Percentiles rank a stretch among this genome's conserved stretches.
These are phyloP conservation scores for Chaetogeoica ovagalla DNA, from an alignment of 2,888 invertebrate genomes.

Conservation along the genomic window DNA sequence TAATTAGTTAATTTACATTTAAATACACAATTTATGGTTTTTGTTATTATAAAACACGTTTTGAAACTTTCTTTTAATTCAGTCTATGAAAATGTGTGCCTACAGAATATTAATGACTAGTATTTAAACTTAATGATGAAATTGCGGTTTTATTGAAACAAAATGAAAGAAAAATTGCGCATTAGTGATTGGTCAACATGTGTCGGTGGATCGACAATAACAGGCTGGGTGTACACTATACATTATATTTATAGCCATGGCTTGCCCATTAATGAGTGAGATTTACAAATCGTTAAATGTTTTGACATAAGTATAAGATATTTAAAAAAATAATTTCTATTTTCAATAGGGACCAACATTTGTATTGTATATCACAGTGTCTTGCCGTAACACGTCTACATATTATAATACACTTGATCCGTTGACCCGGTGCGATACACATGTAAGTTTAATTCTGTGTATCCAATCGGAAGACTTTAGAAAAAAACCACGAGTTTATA, in stretches of 20 bases:
- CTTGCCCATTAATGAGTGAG: not conserved
- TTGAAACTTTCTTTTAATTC: slow-evolving; percentile 3
- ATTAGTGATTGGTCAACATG: slow-evolving; percentile 14
- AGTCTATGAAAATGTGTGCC: not conserved
- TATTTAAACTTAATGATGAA: not conserved
- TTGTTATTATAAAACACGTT: not conserved
- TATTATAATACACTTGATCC: not conserved
- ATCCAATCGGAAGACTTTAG: not conserved
- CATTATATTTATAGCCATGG: not conserved
- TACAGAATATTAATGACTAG: not conserved
- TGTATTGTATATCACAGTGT: not conserved
- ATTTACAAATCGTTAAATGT: slow-evolving; percentile 27
- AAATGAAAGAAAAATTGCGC: not conserved
- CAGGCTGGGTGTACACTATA: not conserved
- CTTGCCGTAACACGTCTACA: not conserved
- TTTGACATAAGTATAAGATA: slow-evolving; percentile 32
- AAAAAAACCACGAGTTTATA: not conserved
- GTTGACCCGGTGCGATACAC: not conserved
- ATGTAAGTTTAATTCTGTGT: not conserved
- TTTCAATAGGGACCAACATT: not conserved
- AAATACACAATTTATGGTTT: slow-evolving; percentile 8
- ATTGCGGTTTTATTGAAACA: slow-evolving; percentile 21
- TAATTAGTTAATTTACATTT: not conserved
- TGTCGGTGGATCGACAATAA: slow-evolving; percentile 21
- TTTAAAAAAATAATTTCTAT: not conserved